Conservation (phyloP, 2,888 invertebrate species). For the Limulus polyphemus region DNA sequence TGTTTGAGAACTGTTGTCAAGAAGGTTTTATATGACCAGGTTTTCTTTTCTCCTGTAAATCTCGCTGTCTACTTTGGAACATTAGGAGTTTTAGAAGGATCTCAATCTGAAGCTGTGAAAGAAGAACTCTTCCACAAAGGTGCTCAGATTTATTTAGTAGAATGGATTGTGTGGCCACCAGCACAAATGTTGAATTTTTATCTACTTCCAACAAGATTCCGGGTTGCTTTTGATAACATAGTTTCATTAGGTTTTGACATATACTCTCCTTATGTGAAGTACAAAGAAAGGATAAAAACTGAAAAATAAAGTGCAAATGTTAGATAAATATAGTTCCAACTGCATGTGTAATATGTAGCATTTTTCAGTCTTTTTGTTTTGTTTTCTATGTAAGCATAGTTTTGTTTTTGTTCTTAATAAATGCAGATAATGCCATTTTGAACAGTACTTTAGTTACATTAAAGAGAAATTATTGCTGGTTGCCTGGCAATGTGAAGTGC, state of each 20-base stretch:
- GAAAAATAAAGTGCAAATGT: conserved; percentile 2
- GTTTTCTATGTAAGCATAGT: no score
- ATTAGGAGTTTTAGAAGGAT: conserved; percentile 56
- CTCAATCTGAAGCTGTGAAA: conserved; percentile 48
- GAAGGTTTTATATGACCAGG: conserved; percentile 69
- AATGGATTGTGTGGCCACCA: conserved; percentile 86
- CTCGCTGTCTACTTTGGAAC: conserved; percentile 65
- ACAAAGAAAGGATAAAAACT: conserved; percentile 33
- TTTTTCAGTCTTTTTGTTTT: no score
- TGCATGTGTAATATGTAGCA: no score
- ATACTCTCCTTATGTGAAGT: conserved; percentile 67
- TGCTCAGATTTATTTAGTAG: conserved; percentile 63
- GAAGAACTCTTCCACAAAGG: conserved; percentile 60
- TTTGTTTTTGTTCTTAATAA: no score
- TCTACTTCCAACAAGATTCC: conserved; percentile 61
- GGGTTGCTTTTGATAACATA: conserved; percentile 74
- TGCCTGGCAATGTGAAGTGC: no score
- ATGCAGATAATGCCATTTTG: no score
- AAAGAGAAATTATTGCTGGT: no score
- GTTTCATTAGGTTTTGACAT: conserved; percentile 75
- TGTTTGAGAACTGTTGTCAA: conserved; percentile 51
- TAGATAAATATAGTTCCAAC: not conserved
- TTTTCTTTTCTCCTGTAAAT: conserved; percentile 66
- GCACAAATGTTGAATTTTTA: conserved; percentile 88
- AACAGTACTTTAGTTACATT: no score